These are phyloP conservation scores for Alethe diademata DNA, from an alignment of 2,113 vertebrate species.

Conservation along the genomic window DNA sequence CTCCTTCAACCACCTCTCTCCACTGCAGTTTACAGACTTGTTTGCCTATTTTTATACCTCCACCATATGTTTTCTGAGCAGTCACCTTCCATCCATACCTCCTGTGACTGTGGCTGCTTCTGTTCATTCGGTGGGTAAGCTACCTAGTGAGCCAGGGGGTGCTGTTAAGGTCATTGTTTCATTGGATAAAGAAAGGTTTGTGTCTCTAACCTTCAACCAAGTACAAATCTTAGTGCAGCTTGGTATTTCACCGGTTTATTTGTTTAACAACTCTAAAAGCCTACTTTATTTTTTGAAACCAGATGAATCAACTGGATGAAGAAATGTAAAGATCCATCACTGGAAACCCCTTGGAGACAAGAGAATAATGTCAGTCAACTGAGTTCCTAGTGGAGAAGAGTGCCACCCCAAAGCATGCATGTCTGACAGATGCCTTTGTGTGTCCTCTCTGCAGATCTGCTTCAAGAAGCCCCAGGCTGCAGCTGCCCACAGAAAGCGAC, in stretches of 20 bases:
- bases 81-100: rapidly evolving
- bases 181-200: rapidly evolving
- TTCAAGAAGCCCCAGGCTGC: not conserved
- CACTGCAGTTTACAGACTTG: not conserved
- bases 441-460: rapidly evolving
- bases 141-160: rapidly evolving
- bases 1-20: not conserved
- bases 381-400: not conserved
- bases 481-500: not conserved
- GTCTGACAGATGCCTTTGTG: not conserved
- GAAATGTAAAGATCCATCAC: not conserved
- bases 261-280: not conserved
- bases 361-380: not conserved
- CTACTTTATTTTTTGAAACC: not conserved
- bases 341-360: not conserved
- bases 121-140: not conserved
- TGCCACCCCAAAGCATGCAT: rapidly evolving
- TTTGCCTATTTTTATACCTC: not conserved
- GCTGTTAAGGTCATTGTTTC: not conserved
- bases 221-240: not conserved
- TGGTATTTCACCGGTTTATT: not conserved
- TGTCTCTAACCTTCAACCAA: not conserved
- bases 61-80: not conserved
- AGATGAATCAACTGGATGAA: not conserved
- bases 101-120: rapidly evolving